These are phyloP conservation scores for Dryocosmus kuriphilus DNA, from an alignment of 2,888 invertebrate genomes.

Conservation along the genomic window DNA sequence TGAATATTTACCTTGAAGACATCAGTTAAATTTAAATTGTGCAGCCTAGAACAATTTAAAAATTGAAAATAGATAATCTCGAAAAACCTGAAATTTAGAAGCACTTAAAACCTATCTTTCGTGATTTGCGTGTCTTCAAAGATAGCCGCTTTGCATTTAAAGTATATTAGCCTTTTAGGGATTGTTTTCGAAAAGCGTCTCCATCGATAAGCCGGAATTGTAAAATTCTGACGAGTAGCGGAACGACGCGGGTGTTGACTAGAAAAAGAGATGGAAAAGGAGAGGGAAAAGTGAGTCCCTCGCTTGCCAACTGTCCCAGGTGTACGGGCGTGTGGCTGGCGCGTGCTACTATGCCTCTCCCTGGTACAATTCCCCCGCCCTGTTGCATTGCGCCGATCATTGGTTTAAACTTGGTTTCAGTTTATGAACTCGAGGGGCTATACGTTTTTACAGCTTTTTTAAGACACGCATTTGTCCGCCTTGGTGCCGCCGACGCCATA, in stretches of 20 bases:
- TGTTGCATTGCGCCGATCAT: slow-evolving; percentile 67
- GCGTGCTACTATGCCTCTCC: slow-evolving; percentile 71
- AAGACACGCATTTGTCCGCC: slow-evolving; percentile 50
- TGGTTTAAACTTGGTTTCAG: slow-evolving; percentile 49
- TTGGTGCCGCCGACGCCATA: slow-evolving; percentile 6
- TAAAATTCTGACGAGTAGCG: slow-evolving; percentile 51
- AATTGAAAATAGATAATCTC: not conserved
- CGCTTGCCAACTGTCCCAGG: slow-evolving; percentile 78
- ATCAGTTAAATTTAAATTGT: not conserved
- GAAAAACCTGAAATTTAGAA: not conserved
- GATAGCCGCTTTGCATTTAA: slow-evolving; percentile 16
- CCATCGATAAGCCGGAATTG: slow-evolving; percentile 36
- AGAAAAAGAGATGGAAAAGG: slow-evolving; percentile 46
- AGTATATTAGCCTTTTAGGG: slow-evolving; percentile 5
- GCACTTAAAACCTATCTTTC: not conserved
- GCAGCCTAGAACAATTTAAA: not conserved
- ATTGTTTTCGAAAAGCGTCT: slow-evolving; percentile 6
- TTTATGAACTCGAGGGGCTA: slow-evolving; percentile 50
- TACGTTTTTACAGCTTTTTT: slow-evolving; percentile 59
- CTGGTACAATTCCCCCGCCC: slow-evolving; percentile 65
- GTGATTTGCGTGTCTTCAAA: slow-evolving; percentile 9
- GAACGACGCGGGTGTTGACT: slow-evolving; percentile 52
- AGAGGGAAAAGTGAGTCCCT: slow-evolving; percentile 53
- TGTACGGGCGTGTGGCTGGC: slow-evolving; percentile 77
- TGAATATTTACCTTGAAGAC: not conserved